These are phyloP conservation scores for Prionailurus viverrinus DNA, from an alignment of 2,113 vertebrate genomes.

Conservation along the genomic window DNA sequence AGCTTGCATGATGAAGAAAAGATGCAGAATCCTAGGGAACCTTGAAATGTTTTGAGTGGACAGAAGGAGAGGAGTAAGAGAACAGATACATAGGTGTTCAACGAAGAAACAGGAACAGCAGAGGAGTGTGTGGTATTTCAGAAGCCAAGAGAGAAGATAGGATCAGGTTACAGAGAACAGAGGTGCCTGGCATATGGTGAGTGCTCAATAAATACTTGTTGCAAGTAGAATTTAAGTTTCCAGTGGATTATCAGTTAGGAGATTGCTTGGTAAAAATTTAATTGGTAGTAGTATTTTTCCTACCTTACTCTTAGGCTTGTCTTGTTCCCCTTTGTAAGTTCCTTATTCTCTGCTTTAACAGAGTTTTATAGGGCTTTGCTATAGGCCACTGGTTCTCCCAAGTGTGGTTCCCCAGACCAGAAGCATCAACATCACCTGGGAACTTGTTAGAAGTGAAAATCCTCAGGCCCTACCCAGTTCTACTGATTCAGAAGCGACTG, in stretches of 20 bases:
- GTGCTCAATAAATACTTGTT: background rate
- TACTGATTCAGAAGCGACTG: background rate
- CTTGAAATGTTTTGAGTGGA: background rate
- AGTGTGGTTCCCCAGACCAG: background rate
- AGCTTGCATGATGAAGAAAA: background rate
- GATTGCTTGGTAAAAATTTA: conserved; percentile 25
- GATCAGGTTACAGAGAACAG: background rate
- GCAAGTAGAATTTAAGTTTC: conserved; percentile 5
- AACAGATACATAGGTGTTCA: background rate
- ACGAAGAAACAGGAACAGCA: background rate
- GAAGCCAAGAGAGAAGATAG: background rate
- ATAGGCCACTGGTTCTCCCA: background rate
- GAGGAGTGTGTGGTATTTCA: background rate
- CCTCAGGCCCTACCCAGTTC: background rate
- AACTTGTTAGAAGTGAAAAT: conserved; percentile 4
- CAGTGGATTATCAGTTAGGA: background rate
- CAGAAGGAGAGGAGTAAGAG: background rate
- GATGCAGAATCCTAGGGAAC: background rate
- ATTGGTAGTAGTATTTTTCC: background rate
- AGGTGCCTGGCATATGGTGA: background rate
- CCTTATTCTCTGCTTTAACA: background rate
- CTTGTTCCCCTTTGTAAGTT: background rate
- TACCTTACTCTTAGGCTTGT: background rate
- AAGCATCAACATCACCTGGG: background rate
- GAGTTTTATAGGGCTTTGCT: background rate